A percentile compares a stretch with the other conserved stretches of the same genome.
These are phyloP conservation scores for Melanotaenia trifasciata DNA, from an alignment of 2,797 vertebrate species.

Conservation along the genomic window DNA sequence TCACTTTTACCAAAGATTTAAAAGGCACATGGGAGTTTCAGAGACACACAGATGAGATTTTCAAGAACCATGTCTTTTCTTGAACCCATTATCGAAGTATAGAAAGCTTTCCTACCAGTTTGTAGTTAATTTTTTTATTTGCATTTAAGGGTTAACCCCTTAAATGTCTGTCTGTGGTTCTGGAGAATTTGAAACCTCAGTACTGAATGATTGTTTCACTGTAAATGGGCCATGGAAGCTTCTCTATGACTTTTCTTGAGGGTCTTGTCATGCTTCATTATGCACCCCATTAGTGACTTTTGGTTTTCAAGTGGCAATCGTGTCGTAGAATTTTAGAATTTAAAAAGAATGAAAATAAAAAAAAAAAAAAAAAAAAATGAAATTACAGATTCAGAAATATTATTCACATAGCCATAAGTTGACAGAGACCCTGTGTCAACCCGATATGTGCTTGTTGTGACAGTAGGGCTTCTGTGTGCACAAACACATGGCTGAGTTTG, in stretches of 20 bases:
- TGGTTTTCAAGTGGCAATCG: slow-evolving; percentile 51
- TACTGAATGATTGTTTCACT: slow-evolving; percentile 83
- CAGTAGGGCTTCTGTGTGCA: slow-evolving; percentile 70
- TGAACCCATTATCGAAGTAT: slow-evolving; percentile 82
- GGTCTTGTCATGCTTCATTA: slow-evolving; percentile 74
- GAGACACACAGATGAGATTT: slow-evolving; percentile 56
- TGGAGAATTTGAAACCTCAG: slow-evolving; percentile 75
- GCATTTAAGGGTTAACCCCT: slow-evolving; percentile 81
- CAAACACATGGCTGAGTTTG: slow-evolving; percentile 78
- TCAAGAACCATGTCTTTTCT: slow-evolving; percentile 67
- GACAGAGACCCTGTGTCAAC: slow-evolving; percentile 60
- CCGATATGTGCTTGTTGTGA: slow-evolving; percentile 78
- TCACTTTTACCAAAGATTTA: slow-evolving; percentile 50
- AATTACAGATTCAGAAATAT: slow-evolving; percentile 15
- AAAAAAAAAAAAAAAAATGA: slow-evolving; percentile 25
- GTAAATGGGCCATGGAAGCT: slow-evolving; percentile 81
- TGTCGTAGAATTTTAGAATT: slow-evolving; percentile 33
- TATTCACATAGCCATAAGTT: slow-evolving; percentile 18
- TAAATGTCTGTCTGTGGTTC: slow-evolving; percentile 70
- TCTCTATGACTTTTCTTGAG: slow-evolving; percentile 70
- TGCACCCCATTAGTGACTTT: slow-evolving; percentile 60
- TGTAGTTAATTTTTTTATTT: slow-evolving; percentile 69
- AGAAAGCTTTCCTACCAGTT: slow-evolving; percentile 77
- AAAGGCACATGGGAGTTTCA: slow-evolving; percentile 55
- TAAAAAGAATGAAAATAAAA: slow-evolving; percentile 15